Percentiles rank a stretch among this genome's conserved stretches.
Conservation (phyloP, 2,888 invertebrate species). For the Oithona nana region DNA sequence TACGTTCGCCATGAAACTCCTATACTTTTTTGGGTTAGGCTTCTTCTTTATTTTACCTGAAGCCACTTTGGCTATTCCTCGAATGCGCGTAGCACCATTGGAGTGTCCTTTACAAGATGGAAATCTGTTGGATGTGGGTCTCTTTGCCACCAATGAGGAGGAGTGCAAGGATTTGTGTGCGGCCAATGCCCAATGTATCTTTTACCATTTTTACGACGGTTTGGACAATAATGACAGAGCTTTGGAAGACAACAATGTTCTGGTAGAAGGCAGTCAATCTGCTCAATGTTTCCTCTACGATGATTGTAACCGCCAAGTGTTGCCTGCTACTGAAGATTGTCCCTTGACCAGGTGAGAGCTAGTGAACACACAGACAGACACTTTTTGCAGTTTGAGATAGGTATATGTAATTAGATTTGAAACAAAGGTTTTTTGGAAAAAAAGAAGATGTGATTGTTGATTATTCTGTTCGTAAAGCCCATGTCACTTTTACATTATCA, state of each 20-base stretch:
- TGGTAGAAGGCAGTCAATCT: background rate
- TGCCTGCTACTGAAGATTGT: background rate
- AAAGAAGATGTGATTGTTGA: too few species aligned
- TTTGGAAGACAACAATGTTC: background rate
- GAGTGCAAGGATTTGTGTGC: conserved; percentile 4
- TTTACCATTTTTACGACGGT: conserved; percentile 8
- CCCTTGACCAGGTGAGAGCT: conserved; percentile 5
- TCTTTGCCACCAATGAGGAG: background rate
- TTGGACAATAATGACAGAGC: background rate
- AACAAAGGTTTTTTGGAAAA: too few species aligned
- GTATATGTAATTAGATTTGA: too few species aligned
- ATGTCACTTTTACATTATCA: too few species aligned
- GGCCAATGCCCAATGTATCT: background rate
- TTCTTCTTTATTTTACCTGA: too few species aligned
- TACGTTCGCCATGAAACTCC: too few species aligned
- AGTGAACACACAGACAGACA: too few species aligned
- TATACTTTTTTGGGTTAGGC: too few species aligned
- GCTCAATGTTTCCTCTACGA: conserved; percentile 16
- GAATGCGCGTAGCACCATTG: background rate
- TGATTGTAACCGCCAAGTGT: background rate
- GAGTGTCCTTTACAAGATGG: conserved; percentile 9
- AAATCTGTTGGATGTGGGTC: conserved; percentile 4
- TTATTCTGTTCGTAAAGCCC: too few species aligned
- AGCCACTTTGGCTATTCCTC: background rate
- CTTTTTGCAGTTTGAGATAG: too few species aligned